phyloP scores from a whole-genome alignment of 1,140 invertebrate genomes.

The Limonius californicus region DNA sequence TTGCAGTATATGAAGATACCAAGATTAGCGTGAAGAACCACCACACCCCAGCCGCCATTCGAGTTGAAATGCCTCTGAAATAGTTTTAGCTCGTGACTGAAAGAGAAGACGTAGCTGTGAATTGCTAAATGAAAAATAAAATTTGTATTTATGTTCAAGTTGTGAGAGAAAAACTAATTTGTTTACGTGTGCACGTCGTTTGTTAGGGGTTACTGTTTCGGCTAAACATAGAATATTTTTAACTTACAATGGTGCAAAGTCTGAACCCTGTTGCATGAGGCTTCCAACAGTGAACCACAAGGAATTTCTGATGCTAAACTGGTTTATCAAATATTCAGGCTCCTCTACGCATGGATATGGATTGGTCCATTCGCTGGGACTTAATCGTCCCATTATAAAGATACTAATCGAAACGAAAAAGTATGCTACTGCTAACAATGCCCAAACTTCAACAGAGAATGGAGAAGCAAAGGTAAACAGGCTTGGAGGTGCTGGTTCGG shows the following conservation, averaged over 20 bases:
- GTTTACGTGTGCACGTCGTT: no score
- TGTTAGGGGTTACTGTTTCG: no score
- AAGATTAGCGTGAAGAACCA: conserved; percentile 96
- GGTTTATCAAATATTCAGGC: conserved; percentile 71
- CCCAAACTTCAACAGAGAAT: conserved; percentile 77
- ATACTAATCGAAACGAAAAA: conserved; percentile 73
- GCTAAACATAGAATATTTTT: no score
- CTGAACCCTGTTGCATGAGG: conserved; percentile 82
- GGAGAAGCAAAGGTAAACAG: conserved; percentile 88
- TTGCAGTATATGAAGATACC: conserved; percentile 95
- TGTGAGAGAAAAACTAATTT: no score
- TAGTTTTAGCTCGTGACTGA: neutral
- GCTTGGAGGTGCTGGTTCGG: conserved; percentile 71
- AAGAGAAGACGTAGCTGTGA: no score
- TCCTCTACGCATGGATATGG: conserved; percentile 76
- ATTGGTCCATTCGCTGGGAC: conserved; percentile 79
- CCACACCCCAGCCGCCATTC: conserved; percentile 79
- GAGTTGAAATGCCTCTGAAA: conserved; percentile 71
- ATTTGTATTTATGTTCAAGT: no score
- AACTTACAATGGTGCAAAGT: conserved; percentile 74
- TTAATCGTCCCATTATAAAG: conserved; percentile 75
- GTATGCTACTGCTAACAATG: conserved; percentile 72
- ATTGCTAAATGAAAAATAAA: no score
- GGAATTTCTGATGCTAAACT: conserved; percentile 78
- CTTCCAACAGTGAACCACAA: conserved; percentile 80